Conservation (phyloP, 35 echinoderm and acorn worm genomes). For the Eucidaris tribuloides region DNA sequence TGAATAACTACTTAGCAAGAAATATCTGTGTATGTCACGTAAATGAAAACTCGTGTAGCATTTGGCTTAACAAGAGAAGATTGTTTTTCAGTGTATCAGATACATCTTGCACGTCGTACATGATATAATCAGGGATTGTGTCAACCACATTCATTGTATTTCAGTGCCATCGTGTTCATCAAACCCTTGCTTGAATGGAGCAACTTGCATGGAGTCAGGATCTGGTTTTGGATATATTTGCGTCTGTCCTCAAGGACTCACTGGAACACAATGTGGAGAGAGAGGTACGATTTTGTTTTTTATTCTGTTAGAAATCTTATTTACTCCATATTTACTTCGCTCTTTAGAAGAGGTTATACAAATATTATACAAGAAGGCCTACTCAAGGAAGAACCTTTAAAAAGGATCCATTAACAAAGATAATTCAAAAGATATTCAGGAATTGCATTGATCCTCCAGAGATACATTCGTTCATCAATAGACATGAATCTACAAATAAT, state of each 20-base stretch:
- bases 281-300: too few species aligned
- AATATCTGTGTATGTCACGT: background rate
- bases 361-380: too few species aligned
- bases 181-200: slow-evolving; percentile 6
- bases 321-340: too few species aligned
- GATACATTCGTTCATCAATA: too few species aligned
- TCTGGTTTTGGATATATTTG: background rate
- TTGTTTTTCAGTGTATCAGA: background rate
- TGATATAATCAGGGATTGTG: background rate
- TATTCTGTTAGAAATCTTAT: too few species aligned
- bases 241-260: background rate
- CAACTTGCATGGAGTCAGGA: background rate
- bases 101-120: background rate
- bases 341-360: too few species aligned
- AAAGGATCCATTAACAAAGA: too few species aligned
- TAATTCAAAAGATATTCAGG: too few species aligned
- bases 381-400: too few species aligned
- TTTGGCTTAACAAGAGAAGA: background rate
- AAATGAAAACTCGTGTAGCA: background rate
- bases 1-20: background rate
- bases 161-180: background rate
- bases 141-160: background rate
- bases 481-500: too few species aligned
- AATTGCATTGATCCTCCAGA: too few species aligned
- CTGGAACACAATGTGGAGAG: background rate